Evolutionary conservation across 2,797 vertebrate genomes (phyloP).

Genomic region (Myotis pilosus): DNA sequence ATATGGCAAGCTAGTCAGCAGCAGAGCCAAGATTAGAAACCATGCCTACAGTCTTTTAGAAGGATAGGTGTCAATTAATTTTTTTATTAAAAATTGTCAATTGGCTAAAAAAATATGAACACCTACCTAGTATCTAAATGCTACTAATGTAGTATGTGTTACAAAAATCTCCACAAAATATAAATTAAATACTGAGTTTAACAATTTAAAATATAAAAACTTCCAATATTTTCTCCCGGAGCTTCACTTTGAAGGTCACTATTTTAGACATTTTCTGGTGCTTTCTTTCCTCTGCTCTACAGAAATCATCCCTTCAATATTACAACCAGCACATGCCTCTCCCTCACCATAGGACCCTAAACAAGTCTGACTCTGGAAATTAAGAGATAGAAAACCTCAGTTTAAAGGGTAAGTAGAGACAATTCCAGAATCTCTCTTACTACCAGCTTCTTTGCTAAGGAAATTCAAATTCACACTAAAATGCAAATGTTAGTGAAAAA

Average conservation of each 20-base stretch:
- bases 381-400: neutral
- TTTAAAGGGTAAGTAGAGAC: neutral
- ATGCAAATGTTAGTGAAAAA: neutral
- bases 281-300: neutral
- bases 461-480: conserved; percentile 29
- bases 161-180: conserved; percentile 10
- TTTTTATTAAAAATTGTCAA: neutral
- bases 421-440: conserved; percentile 39
- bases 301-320: neutral
- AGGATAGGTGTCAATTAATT: neutral
- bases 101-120: conserved; percentile 19
- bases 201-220: conserved; percentile 29
- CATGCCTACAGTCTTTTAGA: neutral
- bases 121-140: conserved; percentile 1
- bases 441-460: conserved; percentile 10
- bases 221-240: neutral
- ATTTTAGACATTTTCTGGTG: conserved; percentile 16
- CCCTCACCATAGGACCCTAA: neutral
- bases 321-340: neutral
- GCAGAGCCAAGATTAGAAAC: conserved; percentile 42
- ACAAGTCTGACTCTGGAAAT: neutral
- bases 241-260: neutral
- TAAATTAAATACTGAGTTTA: conserved; percentile 10
- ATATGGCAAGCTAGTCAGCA: neutral
- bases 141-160: neutral